phyloP scores from a whole-genome alignment of 2,888 invertebrate genomes.

The Colletes collaris region DNA sequence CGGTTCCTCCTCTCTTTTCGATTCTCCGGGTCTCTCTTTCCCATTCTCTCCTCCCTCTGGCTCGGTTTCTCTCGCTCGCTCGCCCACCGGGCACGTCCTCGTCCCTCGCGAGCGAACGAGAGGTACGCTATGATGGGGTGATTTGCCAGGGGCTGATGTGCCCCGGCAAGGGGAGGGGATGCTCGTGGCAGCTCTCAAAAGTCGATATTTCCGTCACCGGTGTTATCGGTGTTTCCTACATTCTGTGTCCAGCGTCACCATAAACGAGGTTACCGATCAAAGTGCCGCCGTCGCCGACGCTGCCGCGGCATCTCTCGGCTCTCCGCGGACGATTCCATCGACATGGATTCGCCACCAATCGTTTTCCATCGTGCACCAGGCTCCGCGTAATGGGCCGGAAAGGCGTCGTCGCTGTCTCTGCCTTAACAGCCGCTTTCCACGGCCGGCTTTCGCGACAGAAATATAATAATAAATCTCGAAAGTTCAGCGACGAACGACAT shows the following conservation, averaged over 20 bases:
- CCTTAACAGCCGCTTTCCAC: background rate
- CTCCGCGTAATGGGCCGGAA: slow-evolving; percentile 19
- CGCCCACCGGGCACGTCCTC: slow-evolving; percentile 33
- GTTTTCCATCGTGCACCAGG: slow-evolving; percentile 5
- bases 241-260: slow-evolving; percentile 78
- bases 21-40: slow-evolving; percentile 22
- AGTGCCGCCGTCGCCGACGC: slow-evolving; percentile 70
- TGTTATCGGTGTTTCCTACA: slow-evolving; percentile 81
- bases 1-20: slow-evolving; percentile 50
- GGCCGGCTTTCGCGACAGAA: background rate
- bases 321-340: slow-evolving; percentile 19
- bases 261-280: slow-evolving; percentile 81
- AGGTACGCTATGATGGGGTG: slow-evolving; percentile 62
- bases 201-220: slow-evolving; percentile 82
- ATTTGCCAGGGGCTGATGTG: slow-evolving; percentile 70
- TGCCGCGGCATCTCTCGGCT: slow-evolving; percentile 40
- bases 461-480: slow-evolving; percentile 20
- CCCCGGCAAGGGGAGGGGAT: slow-evolving; percentile 64
- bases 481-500: background rate
- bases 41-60: background rate
- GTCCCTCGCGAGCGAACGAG: slow-evolving; percentile 60
- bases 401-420: slow-evolving; percentile 14
- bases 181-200: slow-evolving; percentile 76
- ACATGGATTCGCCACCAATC: slow-evolving; percentile 38
- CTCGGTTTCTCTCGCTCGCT: slow-evolving; percentile 35